phyloP scores from a whole-genome alignment of 2,888 invertebrate genomes.

The Shargacucullia verbasci region DNA sequence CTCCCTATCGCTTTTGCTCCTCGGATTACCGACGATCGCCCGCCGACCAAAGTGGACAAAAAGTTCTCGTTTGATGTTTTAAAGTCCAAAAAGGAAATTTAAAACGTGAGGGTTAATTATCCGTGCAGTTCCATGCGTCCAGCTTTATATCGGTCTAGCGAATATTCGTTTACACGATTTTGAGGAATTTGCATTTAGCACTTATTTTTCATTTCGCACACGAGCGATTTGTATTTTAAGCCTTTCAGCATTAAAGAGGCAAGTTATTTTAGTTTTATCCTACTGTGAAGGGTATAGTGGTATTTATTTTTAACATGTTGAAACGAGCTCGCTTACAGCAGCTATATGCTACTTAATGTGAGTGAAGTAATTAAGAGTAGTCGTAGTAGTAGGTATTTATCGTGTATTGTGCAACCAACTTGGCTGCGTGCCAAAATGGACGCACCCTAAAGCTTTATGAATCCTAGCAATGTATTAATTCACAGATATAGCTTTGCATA shows the following conservation, averaged over 20 bases:
- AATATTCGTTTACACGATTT: conserved; percentile 37
- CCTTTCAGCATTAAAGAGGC: conserved; percentile 13
- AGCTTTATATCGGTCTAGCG: conserved; percentile 48
- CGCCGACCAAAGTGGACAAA: conserved; percentile 62
- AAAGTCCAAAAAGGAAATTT: conserved; percentile 65
- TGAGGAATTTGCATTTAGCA: conserved; percentile 36
- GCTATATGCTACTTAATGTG: conserved; percentile 71
- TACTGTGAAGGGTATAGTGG: conserved; percentile 27
- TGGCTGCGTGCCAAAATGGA: conserved; percentile 80
- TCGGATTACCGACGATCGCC: conserved; percentile 73
- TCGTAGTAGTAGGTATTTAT: conserved; percentile 82
- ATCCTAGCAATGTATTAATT: conserved; percentile 81
- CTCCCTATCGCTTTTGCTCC: conserved; percentile 72
- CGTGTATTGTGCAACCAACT: conserved; percentile 81
- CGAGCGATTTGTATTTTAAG: conserved; percentile 19
- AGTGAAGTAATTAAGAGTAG: conserved; percentile 84
- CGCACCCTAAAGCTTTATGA: conserved; percentile 77
- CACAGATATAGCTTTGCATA: conserved; percentile 72
- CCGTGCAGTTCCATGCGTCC: conserved; percentile 59
- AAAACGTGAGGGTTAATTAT: conserved; percentile 69
- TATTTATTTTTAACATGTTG: conserved; percentile 35
- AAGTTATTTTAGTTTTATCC: conserved; percentile 19
- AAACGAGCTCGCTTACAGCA: conserved; percentile 30
- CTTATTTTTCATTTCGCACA: conserved; percentile 21
- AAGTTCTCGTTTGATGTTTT: conserved; percentile 69